These are phyloP conservation scores for Siphamia tubifer DNA, from an alignment of 2,113 vertebrate genomes.

Conservation along the genomic window DNA sequence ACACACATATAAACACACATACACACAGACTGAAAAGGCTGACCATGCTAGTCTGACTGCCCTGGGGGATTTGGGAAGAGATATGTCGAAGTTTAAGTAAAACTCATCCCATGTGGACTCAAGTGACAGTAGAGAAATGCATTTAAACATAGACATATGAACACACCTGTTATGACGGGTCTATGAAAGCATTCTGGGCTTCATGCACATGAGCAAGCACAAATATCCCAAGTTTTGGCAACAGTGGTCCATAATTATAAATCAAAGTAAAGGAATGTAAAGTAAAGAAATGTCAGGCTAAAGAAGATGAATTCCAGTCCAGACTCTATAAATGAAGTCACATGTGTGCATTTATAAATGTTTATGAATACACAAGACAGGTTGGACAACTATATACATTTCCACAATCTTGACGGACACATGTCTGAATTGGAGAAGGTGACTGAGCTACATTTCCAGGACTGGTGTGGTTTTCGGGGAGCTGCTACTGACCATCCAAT, in stretches of 20 bases:
- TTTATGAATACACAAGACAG: background rate
- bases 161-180: slow-evolving; percentile 35
- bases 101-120: slow-evolving; percentile 1
- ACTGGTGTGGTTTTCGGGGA: background rate
- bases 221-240: slow-evolving; percentile 36
- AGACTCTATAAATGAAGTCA: background rate
- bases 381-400: background rate
- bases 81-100: slow-evolving; percentile 13
- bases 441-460: background rate
- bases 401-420: background rate
- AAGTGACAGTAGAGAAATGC: slow-evolving; percentile 14
- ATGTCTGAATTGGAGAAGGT: background rate
- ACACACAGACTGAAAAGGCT: slow-evolving; percentile 9
- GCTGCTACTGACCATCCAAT: slow-evolving; percentile 5
- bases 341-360: background rate
- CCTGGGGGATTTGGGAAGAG: background rate
- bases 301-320: background rate
- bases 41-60: background rate
- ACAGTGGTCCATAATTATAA: slow-evolving; percentile 17
- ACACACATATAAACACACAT: background rate
- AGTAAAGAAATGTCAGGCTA: background rate
- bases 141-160: background rate
- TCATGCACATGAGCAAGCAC: slow-evolving; percentile 18
- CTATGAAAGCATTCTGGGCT: background rate
- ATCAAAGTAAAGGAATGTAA: slow-evolving; percentile 7